These are phyloP conservation scores for Yponomeuta cagnagella DNA, from an alignment of 2,888 invertebrate species.

Conservation along the genomic window DNA sequence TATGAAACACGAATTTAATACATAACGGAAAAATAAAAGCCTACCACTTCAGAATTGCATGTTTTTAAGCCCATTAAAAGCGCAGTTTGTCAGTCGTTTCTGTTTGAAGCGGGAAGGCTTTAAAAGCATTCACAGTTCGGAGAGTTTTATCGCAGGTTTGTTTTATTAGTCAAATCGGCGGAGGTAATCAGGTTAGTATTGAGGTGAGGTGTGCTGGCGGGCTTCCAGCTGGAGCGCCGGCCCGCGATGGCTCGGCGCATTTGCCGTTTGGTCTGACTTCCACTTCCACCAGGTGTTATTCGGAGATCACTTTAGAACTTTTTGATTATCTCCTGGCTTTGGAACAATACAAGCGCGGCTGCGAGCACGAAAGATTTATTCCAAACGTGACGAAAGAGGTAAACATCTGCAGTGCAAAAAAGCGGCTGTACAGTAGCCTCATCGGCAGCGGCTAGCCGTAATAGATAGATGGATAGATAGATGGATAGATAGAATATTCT, in stretches of 20 bases:
- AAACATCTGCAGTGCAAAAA: slow-evolving; percentile 70
- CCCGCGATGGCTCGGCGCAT: slow-evolving; percentile 37
- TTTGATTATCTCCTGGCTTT: not conserved
- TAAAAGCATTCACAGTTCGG: not conserved
- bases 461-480: too few species aligned
- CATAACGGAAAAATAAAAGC: slow-evolving; percentile 20
- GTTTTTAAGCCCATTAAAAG: not conserved
- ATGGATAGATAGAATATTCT: too few species aligned
- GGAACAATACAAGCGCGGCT: not conserved
- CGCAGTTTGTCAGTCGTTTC: not conserved
- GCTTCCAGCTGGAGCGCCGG: slow-evolving; percentile 7
- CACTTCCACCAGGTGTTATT: slow-evolving; percentile 2
- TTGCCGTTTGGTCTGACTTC: slow-evolving; percentile 34
- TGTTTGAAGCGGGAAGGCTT: not conserved
- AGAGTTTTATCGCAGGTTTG: slow-evolving; percentile 1
- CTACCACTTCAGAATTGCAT: not conserved
- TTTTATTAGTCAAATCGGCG: slow-evolving; percentile 1
- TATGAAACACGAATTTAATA: slow-evolving; percentile 17
- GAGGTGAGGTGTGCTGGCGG: slow-evolving; percentile 9
- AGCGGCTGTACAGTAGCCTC: slow-evolving; percentile 27
- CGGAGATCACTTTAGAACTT: not conserved
- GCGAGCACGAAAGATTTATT: not conserved
- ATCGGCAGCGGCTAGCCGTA: too few species aligned
- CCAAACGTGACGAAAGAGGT: not conserved
- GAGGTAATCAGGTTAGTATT: slow-evolving; percentile 8